Evolutionary conservation across 2,113 vertebrate species (phyloP).

Genomic region (Heterocephalus glaber): DNA sequence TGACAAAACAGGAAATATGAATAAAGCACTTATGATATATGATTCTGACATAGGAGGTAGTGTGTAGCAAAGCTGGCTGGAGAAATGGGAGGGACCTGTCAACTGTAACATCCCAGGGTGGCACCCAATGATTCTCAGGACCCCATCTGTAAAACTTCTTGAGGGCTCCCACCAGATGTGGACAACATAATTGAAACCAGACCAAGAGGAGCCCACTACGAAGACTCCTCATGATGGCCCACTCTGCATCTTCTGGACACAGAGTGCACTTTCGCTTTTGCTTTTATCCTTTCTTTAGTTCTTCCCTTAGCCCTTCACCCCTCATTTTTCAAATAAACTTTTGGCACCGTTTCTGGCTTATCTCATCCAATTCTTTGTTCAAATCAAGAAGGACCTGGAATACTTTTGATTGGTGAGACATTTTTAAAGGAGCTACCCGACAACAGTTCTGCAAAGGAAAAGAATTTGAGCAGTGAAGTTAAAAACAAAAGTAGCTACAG

Average conservation of each 20-base stretch:
- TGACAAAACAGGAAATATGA: not conserved
- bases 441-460: not conserved
- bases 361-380: not conserved
- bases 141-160: not conserved
- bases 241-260: not conserved
- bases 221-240: not conserved
- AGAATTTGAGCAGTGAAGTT: not conserved
- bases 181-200: not conserved
- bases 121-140: not conserved
- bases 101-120: not conserved
- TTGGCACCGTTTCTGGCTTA: not conserved
- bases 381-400: not conserved
- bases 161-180: not conserved
- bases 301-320: not conserved
- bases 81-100: not conserved
- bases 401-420: not conserved
- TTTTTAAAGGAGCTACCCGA: not conserved
- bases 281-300: not conserved
- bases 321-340: not conserved
- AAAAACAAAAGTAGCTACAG: not conserved
- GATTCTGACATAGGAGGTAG: not conserved
- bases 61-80: not conserved
- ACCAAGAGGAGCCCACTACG: not conserved
- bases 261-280: not conserved
- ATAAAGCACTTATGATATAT: not conserved